Evolutionary conservation across 2,888 invertebrate species (phyloP).

Genomic region (Napeogenes sylphis): DNA sequence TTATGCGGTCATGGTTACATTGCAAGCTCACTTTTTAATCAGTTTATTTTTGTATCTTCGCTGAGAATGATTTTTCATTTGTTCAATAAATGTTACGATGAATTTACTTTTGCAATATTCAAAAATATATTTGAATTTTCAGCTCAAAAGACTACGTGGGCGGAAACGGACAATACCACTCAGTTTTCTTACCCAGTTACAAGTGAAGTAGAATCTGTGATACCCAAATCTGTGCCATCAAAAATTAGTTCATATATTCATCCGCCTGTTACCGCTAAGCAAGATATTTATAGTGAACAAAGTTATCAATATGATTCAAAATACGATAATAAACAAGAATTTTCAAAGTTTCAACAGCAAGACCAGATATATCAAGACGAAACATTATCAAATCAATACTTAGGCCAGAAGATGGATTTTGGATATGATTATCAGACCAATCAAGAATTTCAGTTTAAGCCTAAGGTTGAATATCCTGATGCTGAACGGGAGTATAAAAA

Average conservation of each 20-base stretch:
- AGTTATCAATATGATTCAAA: conserved; percentile 49
- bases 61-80: conserved; percentile 49
- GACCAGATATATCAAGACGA: conserved; percentile 34
- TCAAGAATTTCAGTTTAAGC: conserved; percentile 2
- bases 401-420: conserved; percentile 39
- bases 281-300: conserved; percentile 50
- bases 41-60: conserved; percentile 41
- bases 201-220: conserved; percentile 54
- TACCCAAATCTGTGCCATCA: conserved; percentile 56
- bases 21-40: conserved; percentile 25
- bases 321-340: conserved; percentile 42
- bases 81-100: conserved; percentile 47
- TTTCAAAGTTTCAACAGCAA: conserved; percentile 36
- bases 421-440: conserved; percentile 32
- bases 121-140: conserved; percentile 56
- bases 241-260: conserved; percentile 57
- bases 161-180: conserved; percentile 56
- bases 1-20: conserved; percentile 28
- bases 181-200: conserved; percentile 62
- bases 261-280: conserved; percentile 53
- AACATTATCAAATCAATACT: conserved; percentile 31
- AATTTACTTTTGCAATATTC: conserved; percentile 45
- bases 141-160: conserved; percentile 72
- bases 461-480: neutral
- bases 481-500: conserved; percentile 15